These are phyloP conservation scores for Dinoponera quadriceps DNA, from an alignment of 1,140 invertebrate genomes.

Conservation along the genomic window DNA sequence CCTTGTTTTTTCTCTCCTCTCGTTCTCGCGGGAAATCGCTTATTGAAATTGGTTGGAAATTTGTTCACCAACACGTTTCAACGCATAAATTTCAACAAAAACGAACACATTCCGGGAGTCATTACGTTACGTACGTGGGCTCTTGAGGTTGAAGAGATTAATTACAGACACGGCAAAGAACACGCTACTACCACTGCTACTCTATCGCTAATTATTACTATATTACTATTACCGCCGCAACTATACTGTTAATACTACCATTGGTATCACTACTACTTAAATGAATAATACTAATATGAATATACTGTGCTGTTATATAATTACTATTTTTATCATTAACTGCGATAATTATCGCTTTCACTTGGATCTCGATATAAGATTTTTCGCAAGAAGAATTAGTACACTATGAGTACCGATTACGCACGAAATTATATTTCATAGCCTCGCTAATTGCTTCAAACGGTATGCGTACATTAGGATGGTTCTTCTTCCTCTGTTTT, in stretches of 20 bases:
- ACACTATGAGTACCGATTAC: not conserved
- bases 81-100: constrained; percentile 15
- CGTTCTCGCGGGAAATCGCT: not conserved
- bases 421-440: not conserved
- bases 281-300: not conserved
- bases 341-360: not conserved
- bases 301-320: too few species aligned
- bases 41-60: not conserved
- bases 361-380: constrained; percentile 3
- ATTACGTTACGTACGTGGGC: not conserved
- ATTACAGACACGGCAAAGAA: not conserved
- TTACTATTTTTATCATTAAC: too few species aligned
- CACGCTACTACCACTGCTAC: not conserved
- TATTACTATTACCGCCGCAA: not conserved
- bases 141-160: constrained; percentile 9
- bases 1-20: not conserved
- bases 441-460: not conserved
- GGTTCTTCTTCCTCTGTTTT: too few species aligned
- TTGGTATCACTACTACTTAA: not conserved
- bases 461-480: too few species aligned
- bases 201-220: constrained; percentile 4
- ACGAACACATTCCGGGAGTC: not conserved
- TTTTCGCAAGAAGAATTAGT: not conserved
- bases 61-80: not conserved
- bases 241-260: not conserved